A percentile compares a stretch with the other conserved stretches of the same genome.
These are phyloP conservation scores for Synanthedon tipuliformis DNA, from an alignment of 2,888 invertebrate species.

Conservation along the genomic window DNA sequence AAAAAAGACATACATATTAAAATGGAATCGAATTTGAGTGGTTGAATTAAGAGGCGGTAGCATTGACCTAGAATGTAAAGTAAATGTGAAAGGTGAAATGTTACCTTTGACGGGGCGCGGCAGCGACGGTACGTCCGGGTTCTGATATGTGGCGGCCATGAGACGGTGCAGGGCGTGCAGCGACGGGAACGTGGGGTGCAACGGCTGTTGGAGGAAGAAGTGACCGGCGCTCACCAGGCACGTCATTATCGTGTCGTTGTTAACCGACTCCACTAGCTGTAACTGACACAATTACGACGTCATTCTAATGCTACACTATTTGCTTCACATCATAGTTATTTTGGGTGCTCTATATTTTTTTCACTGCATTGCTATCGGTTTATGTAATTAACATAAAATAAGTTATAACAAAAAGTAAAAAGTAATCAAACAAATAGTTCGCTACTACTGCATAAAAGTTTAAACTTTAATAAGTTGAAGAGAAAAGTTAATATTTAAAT, in stretches of 20 bases:
- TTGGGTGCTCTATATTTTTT: too few relatives aligned
- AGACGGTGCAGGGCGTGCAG: slow-evolving; percentile 82
- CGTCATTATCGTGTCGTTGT: slow-evolving; percentile 92
- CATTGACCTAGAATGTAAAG: background rate
- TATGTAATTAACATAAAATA: too few relatives aligned
- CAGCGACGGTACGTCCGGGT: slow-evolving; percentile 81
- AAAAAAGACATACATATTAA: background rate
- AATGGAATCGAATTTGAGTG: slow-evolving; percentile 1
- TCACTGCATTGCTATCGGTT: too few relatives aligned
- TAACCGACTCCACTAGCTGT: slow-evolving; percentile 89
- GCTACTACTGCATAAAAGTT: too few relatives aligned
- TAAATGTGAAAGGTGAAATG: slow-evolving; percentile 5
- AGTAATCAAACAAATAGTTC: too few relatives aligned
- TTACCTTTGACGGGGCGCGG: slow-evolving; percentile 85
- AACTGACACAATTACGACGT: slow-evolving; percentile 37
- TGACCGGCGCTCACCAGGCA: slow-evolving; percentile 88
- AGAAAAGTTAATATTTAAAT: too few relatives aligned
- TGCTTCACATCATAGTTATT: too few relatives aligned
- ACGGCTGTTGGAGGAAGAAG: slow-evolving; percentile 94
- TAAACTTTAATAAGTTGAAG: too few relatives aligned
- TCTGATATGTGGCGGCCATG: slow-evolving; percentile 86
- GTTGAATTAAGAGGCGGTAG: background rate
- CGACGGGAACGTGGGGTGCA: slow-evolving; percentile 92
- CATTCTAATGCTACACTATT: too few relatives aligned
- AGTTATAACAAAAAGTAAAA: too few relatives aligned